A percentile compares a stretch with the other conserved stretches of the same genome.
Conservation (phyloP, 2,888 invertebrate species). For the Taenaris catops region DNA sequence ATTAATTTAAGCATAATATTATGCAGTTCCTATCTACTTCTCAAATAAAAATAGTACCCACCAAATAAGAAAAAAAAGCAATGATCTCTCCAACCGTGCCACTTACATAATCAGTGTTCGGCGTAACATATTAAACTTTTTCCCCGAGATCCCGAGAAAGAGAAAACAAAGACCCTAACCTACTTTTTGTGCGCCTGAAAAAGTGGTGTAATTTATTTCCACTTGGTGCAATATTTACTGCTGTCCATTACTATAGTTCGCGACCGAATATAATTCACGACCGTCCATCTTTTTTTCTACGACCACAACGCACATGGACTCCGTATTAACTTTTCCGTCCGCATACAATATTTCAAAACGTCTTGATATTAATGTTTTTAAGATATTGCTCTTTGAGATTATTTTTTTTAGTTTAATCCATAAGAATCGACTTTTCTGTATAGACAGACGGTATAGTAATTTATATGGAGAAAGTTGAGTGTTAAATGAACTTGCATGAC, state of each 20-base stretch:
- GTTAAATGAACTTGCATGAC: too few relatives aligned
- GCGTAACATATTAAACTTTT: slow-evolving; percentile 69
- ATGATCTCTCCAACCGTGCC: slow-evolving; percentile 3
- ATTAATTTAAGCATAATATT: too few relatives aligned
- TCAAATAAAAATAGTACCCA: too few relatives aligned
- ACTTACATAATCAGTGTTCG: slow-evolving; percentile 32
- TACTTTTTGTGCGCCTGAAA: slow-evolving; percentile 72
- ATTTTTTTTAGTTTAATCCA: too few relatives aligned
- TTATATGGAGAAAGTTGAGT: too few relatives aligned
- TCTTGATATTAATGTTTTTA: slow-evolving; percentile 43
- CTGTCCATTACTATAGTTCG: slow-evolving; percentile 78
- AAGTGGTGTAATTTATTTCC: slow-evolving; percentile 76
- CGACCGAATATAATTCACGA: slow-evolving; percentile 76
- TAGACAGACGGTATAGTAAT: too few relatives aligned
- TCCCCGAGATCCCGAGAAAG: slow-evolving; percentile 53
- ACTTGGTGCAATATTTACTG: slow-evolving; percentile 77
- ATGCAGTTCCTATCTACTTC: too few relatives aligned
- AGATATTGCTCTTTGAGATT: too few relatives aligned
- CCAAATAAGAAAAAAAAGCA: too few relatives aligned
- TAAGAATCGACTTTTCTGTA: too few relatives aligned
- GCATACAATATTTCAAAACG: slow-evolving; percentile 31
- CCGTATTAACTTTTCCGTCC: slow-evolving; percentile 66
- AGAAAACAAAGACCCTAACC: slow-evolving; percentile 41
- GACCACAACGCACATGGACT: slow-evolving; percentile 50
- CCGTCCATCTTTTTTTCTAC: slow-evolving; percentile 71